These are phyloP conservation scores for Agapostemon virescens DNA, from an alignment of 2,888 invertebrate species.

Conservation along the genomic window DNA sequence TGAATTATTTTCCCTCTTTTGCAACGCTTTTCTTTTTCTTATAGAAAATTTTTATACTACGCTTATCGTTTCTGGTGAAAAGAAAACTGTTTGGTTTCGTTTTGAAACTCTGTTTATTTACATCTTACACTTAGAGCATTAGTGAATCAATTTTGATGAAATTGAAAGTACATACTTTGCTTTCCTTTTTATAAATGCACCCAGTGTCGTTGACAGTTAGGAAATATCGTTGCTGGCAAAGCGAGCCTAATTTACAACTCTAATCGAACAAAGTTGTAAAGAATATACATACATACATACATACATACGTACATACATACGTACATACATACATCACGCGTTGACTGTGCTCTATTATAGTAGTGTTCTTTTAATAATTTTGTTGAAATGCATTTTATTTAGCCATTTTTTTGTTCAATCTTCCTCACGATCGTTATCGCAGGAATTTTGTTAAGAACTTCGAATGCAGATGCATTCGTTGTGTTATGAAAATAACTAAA, in stretches of 20 bases:
- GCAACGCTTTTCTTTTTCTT: background rate
- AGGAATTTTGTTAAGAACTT: constrained; percentile 6
- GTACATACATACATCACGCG: background rate
- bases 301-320: background rate
- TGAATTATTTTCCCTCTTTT: background rate
- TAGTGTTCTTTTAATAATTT: constrained; percentile 25
- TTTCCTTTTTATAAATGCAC: background rate
- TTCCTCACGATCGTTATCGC: background rate
- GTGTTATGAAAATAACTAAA: constrained; percentile 24
- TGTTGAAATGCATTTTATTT: constrained; percentile 51
- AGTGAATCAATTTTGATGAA: background rate
- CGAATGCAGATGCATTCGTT: constrained; percentile 12
- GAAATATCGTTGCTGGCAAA: constrained; percentile 4
- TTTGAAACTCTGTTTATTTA: background rate
- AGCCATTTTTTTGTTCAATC: constrained; percentile 26
- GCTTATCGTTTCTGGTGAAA: background rate
- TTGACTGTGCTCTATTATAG: constrained; percentile 10
- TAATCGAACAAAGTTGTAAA: background rate
- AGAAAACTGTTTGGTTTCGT: background rate
- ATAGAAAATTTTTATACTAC: background rate
- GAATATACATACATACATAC: background rate
- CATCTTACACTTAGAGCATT: background rate
- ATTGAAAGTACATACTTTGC: background rate
- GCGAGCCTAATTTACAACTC: constrained; percentile 22
- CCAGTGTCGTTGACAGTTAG: background rate